Percentiles rank a stretch among this genome's conserved stretches.
Evolutionary conservation across 2,113 vertebrate genomes (phyloP).

Genomic region (Stegastes partitus): DNA sequence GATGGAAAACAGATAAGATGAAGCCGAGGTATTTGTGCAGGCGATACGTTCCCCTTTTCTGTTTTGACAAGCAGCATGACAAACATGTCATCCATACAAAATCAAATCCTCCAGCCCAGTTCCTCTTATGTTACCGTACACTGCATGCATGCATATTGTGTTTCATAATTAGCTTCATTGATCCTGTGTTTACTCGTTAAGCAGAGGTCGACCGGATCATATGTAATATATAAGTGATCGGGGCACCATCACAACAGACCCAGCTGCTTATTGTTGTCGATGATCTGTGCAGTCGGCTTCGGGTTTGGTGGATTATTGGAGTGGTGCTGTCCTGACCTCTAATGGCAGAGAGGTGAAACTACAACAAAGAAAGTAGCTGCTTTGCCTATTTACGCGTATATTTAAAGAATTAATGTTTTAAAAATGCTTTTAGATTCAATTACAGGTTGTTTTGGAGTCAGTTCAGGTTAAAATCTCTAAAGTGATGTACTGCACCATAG

Average conservation of each 20-base stretch:
- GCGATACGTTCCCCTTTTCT: conserved; percentile 22
- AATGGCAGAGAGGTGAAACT: conserved; percentile 5
- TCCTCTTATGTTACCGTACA: background rate
- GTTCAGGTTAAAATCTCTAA: no score
- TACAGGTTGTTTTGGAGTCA: no score
- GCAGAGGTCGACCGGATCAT: conserved; percentile 4
- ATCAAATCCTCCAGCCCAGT: background rate
- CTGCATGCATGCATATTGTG: background rate
- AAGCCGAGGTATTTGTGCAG: conserved; percentile 40
- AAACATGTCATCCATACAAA: conserved; percentile 9
- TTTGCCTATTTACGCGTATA: no score
- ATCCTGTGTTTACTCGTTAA: conserved; percentile 33
- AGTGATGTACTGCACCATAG: no score
- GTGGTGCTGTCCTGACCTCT: conserved; percentile 55
- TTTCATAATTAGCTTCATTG: conserved; percentile 6
- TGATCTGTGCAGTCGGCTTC: background rate
- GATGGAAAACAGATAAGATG: conserved; percentile 55
- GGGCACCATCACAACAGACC: conserved; percentile 4
- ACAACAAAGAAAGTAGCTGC: conserved; percentile 1
- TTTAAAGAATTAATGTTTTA: no score
- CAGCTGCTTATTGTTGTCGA: background rate
- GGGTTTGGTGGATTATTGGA: no score
- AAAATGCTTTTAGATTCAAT: no score
- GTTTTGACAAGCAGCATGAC: conserved; percentile 2
- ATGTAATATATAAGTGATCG: conserved; percentile 1